Evolutionary conservation across 2,113 vertebrate genomes (phyloP).

Genomic region (Leucosticte australis): DNA sequence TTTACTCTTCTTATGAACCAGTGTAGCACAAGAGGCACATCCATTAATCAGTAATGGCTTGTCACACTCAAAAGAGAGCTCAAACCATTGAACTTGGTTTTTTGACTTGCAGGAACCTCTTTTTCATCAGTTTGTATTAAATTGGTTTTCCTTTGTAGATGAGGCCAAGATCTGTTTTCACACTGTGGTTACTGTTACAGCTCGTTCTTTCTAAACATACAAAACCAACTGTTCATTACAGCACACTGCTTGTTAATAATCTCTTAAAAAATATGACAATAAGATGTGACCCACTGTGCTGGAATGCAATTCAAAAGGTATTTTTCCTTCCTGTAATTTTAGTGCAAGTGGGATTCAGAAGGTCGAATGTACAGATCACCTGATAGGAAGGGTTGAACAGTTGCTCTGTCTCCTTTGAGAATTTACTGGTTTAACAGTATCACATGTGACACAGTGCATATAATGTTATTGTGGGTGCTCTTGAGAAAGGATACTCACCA

Average conservation of each 20-base stretch:
- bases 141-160: background rate
- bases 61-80: background rate
- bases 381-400: background rate
- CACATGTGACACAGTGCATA: rapidly evolving
- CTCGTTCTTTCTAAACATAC: background rate
- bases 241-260: background rate
- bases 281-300: background rate
- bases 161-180: background rate
- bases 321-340: background rate
- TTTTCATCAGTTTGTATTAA: background rate
- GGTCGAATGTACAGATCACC: background rate
- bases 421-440: background rate
- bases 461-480: background rate
- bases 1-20: background rate
- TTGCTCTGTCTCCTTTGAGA: background rate
- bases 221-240: background rate
- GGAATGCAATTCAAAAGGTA: background rate
- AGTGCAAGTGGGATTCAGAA: background rate
- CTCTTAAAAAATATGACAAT: background rate
- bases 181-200: background rate
- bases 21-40: background rate
- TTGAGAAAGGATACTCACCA: background rate
- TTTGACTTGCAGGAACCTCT: background rate
- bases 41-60: background rate
- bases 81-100: background rate